phyloP scores from a whole-genome alignment of 2,888 invertebrate genomes.

The Parascotia fuliginaria region DNA sequence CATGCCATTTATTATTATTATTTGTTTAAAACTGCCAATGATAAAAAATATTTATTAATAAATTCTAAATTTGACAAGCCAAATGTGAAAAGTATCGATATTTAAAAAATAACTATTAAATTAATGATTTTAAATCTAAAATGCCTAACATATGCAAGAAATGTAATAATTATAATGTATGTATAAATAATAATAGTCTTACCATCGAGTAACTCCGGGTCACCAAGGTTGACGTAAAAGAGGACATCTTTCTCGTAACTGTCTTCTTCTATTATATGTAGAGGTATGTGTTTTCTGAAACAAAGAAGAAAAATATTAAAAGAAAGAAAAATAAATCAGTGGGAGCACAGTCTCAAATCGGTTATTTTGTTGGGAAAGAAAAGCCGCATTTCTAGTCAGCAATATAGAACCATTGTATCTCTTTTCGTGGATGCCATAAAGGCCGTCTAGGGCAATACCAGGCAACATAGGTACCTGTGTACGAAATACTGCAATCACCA shows the following conservation, averaged over 20 bases:
- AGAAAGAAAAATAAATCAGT: too few relatives aligned
- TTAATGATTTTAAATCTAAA: neutral
- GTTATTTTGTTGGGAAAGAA: too few relatives aligned
- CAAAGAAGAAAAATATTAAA: constrained; percentile 48
- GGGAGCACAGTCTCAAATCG: too few relatives aligned
- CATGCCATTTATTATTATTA: constrained; percentile 1
- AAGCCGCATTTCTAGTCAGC: too few relatives aligned
- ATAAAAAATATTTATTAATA: neutral
- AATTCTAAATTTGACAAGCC: too few relatives aligned
- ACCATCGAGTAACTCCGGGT: constrained; percentile 96
- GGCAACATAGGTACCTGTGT: too few relatives aligned
- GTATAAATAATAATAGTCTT: constrained; percentile 57
- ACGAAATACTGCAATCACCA: too few relatives aligned
- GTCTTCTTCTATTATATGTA: constrained; percentile 97
- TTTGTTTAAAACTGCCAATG: neutral
- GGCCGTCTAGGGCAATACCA: too few relatives aligned
- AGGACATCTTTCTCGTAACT: constrained; percentile 98
- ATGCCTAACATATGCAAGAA: neutral
- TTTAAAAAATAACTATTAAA: neutral
- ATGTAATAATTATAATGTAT: neutral
- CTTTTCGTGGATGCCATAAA: too few relatives aligned
- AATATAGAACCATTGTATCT: too few relatives aligned
- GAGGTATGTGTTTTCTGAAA: constrained; percentile 94
- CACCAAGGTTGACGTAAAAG: constrained; percentile 96
- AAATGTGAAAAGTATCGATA: too few relatives aligned